Percentiles rank a stretch among this genome's conserved stretches.
Conservation (phyloP, 2,113 vertebrate genomes). For the Hippolais icterina region DNA sequence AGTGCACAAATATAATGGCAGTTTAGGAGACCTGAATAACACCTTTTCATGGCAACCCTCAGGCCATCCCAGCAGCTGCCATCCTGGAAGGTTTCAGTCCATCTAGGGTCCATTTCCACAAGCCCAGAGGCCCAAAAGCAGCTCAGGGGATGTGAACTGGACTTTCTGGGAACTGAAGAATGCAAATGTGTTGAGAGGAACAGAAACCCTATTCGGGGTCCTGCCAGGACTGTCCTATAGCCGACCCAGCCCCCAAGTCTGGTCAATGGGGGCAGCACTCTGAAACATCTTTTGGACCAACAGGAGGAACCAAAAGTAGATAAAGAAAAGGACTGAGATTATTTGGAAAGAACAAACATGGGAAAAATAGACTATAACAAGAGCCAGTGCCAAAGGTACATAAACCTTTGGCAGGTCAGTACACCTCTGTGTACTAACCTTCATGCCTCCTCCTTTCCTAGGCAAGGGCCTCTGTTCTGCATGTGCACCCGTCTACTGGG, state of each 20-base stretch:
- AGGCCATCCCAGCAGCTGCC: neutral
- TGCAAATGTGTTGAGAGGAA: neutral
- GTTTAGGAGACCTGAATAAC: neutral
- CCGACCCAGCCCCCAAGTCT: neutral
- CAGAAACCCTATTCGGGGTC: accelerated
- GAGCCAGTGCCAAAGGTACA: neutral
- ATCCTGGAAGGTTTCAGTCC: neutral
- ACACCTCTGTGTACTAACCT: neutral
- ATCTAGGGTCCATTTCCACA: neutral
- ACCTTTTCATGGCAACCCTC: neutral
- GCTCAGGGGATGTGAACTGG: neutral
- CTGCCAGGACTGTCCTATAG: neutral
- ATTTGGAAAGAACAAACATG: neutral
- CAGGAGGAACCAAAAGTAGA: neutral
- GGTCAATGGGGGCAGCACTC: neutral
- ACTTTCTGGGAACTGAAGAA: neutral
- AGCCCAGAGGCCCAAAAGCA: neutral
- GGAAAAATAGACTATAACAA: neutral
- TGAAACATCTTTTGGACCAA: neutral
- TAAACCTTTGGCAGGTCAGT: neutral
- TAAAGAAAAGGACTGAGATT: neutral
- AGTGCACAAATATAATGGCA: neutral
- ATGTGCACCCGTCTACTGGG: accelerated
- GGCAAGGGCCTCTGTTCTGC: accelerated
- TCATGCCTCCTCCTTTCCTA: neutral